Conservation (phyloP, 2,113 vertebrate genomes). For the Spizaetus ornatus region DNA sequence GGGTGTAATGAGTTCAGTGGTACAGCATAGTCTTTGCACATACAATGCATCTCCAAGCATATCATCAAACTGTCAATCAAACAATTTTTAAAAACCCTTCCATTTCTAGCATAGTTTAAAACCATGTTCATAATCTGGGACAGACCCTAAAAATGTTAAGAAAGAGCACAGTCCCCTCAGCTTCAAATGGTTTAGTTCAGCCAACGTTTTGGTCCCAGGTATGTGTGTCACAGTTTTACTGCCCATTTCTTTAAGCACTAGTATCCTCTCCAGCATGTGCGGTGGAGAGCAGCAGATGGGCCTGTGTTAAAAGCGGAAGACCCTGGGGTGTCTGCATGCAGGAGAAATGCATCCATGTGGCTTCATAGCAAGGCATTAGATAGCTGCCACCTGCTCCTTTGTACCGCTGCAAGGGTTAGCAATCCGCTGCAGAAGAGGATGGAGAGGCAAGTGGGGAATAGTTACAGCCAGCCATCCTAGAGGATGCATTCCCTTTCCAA, state of each 20-base stretch:
- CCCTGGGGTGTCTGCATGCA: constrained; percentile 28
- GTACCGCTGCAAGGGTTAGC: not conserved
- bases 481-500: too few relatives aligned
- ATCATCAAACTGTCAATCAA: too few relatives aligned
- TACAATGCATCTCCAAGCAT: not conserved
- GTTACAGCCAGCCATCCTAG: not conserved
- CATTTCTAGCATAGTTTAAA: not conserved
- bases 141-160: not conserved
- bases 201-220: not conserved
- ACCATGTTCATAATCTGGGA: not conserved
- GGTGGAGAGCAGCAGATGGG: constrained; percentile 33
- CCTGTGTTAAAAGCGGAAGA: not conserved
- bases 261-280: not conserved
- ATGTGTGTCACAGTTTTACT: not conserved
- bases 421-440: not conserved
- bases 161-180: not conserved
- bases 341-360: constrained; percentile 12
- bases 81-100: not conserved
- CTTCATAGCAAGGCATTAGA: constrained; percentile 7
- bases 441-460: not conserved
- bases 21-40: not conserved
- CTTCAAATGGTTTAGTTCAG: not conserved
- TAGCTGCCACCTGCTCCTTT: constrained; percentile 48
- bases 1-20: not conserved
- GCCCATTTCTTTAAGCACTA: not conserved